Conservation (phyloP, 2,797 vertebrate species). For the Smutsia gigantea region DNA sequence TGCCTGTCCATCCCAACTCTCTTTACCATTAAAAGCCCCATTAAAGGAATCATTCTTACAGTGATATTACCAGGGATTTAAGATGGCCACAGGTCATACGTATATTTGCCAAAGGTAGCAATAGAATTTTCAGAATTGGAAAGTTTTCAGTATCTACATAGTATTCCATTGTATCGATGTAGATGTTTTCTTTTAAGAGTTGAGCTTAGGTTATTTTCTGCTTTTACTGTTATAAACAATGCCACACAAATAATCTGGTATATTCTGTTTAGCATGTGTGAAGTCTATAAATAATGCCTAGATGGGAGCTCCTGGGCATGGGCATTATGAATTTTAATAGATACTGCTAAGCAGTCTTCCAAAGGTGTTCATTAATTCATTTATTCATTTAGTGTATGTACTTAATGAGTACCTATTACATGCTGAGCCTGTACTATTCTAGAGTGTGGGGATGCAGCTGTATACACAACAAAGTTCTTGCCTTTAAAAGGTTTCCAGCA, state of each 20-base stretch:
- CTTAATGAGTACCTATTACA: neutral
- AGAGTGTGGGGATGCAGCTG: neutral
- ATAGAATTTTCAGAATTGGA: conserved; percentile 48
- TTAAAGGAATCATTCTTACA: neutral
- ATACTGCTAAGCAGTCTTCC: neutral
- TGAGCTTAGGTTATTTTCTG: conserved; percentile 20
- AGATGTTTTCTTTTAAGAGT: conserved; percentile 32
- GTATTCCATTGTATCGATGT: neutral
- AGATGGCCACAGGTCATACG: neutral
- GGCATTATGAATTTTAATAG: conserved; percentile 31
- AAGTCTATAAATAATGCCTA: neutral
- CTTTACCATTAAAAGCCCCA: conserved; percentile 22
- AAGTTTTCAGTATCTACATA: neutral
- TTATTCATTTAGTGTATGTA: neutral
- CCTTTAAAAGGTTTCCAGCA: neutral
- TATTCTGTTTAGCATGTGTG: neutral
- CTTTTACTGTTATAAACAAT: neutral
- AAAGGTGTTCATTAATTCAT: neutral
- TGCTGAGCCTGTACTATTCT: neutral
- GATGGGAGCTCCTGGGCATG: neutral
- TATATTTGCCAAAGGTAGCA: conserved; percentile 47
- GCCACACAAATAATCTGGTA: neutral
- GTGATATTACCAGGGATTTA: neutral
- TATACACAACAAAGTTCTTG: neutral
- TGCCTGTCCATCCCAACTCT: neutral